These are phyloP conservation scores for Troides oblongomaculatus DNA, from an alignment of 2,888 invertebrate genomes.

Conservation along the genomic window DNA sequence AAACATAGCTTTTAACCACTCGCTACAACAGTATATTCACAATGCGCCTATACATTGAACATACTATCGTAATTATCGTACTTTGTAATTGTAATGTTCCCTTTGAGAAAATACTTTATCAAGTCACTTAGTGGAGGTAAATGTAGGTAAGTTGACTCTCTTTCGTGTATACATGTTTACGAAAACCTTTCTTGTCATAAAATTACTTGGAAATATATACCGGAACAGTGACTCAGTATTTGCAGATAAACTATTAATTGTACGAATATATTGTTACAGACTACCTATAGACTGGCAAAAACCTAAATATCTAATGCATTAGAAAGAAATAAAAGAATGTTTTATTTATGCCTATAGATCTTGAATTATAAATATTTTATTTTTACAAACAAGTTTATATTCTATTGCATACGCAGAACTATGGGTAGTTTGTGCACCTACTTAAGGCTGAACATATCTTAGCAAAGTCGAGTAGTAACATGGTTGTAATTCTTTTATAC, in stretches of 20 bases:
- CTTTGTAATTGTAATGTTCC: slow-evolving; percentile 18
- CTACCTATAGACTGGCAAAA: slow-evolving; percentile 15
- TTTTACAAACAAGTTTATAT: slow-evolving; percentile 26
- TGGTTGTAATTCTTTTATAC: slow-evolving; percentile 45
- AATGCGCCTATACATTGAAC: too few species aligned
- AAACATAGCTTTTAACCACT: too few species aligned
- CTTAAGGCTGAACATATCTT: slow-evolving; percentile 54
- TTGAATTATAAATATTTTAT: too few species aligned
- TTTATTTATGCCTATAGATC: background rate
- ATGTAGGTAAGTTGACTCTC: background rate
- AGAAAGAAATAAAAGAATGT: background rate
- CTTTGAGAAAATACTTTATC: slow-evolving; percentile 28
- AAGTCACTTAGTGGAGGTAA: slow-evolving; percentile 9
- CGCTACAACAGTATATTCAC: too few species aligned
- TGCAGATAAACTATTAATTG: slow-evolving; percentile 1
- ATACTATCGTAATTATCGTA: background rate
- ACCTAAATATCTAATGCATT: background rate
- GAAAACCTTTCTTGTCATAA: background rate
- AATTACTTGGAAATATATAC: background rate
- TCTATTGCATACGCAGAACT: slow-evolving; percentile 31
- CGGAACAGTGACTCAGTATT: background rate
- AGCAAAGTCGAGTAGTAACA: slow-evolving; percentile 31
- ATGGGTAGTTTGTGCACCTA: slow-evolving; percentile 35
- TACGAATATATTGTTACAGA: slow-evolving; percentile 15
- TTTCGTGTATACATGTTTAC: background rate